phyloP scores from a whole-genome alignment of 2,797 vertebrate genomes.

The Sternotherus odoratus region DNA sequence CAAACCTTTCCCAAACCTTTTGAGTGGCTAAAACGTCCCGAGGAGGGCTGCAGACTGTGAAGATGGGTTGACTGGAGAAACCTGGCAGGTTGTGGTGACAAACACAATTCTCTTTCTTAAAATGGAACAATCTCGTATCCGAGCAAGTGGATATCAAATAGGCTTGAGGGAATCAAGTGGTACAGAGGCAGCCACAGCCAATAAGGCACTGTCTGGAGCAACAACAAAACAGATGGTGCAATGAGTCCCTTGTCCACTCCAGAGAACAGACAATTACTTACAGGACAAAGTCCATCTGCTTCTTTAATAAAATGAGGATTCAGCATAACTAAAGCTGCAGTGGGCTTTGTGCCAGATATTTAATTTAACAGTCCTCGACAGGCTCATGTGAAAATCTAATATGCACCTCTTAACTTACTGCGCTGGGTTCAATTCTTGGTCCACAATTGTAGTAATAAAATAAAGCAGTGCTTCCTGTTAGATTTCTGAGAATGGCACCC shows the following conservation, averaged over 20 bases:
- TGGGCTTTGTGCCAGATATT: constrained; percentile 40
- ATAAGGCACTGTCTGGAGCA: constrained; percentile 50
- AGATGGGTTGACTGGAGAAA: background rate
- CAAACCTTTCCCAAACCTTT: constrained; percentile 8
- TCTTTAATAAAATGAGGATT: constrained; percentile 54
- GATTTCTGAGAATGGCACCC: background rate
- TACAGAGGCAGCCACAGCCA: constrained; percentile 22
- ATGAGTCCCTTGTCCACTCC: constrained; percentile 22
- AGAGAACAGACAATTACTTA: constrained; percentile 63
- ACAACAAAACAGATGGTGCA: constrained; percentile 62
- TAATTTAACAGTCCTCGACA: constrained; percentile 8
- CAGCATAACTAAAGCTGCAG: constrained; percentile 33
- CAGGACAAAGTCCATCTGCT: constrained; percentile 69
- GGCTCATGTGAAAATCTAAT: background rate
- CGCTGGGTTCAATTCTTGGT: background rate
- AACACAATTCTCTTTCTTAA: constrained; percentile 5
- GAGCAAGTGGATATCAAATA: background rate
- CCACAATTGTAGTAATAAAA: background rate
- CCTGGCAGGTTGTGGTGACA: background rate
- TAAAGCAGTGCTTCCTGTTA: background rate
- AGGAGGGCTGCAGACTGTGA: background rate
- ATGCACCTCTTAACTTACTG: background rate
- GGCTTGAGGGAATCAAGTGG: background rate
- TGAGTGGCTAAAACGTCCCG: background rate
- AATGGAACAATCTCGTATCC: constrained; percentile 25